Evolutionary conservation across 2,797 vertebrate genomes (phyloP).

Genomic region (Syngnathus rostellatus): DNA sequence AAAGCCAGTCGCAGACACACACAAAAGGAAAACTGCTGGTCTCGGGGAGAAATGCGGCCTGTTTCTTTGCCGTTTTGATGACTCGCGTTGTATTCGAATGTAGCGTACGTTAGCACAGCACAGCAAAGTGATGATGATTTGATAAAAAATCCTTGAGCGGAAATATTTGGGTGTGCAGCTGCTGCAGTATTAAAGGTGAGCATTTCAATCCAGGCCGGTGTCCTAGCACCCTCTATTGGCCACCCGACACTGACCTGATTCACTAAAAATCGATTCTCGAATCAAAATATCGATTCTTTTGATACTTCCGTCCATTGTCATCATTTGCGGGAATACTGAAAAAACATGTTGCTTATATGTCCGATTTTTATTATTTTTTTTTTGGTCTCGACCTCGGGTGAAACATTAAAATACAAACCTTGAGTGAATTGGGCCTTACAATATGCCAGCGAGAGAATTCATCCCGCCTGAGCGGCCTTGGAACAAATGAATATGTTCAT

Average conservation of each 20-base stretch:
- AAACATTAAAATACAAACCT: neutral
- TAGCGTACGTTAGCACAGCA: conserved; percentile 60
- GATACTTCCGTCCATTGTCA: neutral
- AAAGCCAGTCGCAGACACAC: conserved; percentile 21
- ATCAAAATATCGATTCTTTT: neutral
- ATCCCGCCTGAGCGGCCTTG: conserved; percentile 2
- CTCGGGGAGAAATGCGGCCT: conserved; percentile 67
- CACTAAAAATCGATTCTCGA: neutral
- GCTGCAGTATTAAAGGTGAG: neutral
- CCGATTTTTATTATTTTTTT: neutral
- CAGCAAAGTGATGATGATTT: conserved; percentile 36
- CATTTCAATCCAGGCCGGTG: neutral
- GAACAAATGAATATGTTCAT: conserved; percentile 14
- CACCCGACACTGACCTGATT: no score
- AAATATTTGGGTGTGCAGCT: conserved; percentile 2
- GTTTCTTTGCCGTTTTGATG: conserved; percentile 68
- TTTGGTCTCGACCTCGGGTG: neutral
- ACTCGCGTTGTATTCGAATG: conserved; percentile 66
- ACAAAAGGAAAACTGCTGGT: conserved; percentile 60
- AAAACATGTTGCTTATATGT: no score
- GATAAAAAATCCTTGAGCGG: neutral
- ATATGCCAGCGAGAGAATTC: neutral
- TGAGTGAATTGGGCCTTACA: neutral
- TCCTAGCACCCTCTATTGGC: no score
- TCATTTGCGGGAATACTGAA: no score